These are phyloP conservation scores for Felis chaus DNA, from an alignment of 2,113 vertebrate species.

Conservation along the genomic window DNA sequence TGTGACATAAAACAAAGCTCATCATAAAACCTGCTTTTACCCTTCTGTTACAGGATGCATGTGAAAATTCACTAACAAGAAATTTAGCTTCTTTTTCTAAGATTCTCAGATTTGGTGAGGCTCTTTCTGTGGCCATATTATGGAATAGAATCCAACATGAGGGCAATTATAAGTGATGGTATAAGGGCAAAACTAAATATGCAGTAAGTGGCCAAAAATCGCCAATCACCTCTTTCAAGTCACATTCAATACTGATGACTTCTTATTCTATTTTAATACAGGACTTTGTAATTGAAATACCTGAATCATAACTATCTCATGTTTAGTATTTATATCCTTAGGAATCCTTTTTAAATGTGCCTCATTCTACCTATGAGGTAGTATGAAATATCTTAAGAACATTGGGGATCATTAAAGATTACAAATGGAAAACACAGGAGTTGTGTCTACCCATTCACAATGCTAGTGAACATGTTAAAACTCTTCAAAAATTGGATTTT, in stretches of 20 bases:
- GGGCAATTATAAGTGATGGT: slow-evolving; percentile 40
- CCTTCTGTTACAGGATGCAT: neutral
- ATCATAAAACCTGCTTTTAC: neutral
- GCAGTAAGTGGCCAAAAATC: slow-evolving; percentile 48
- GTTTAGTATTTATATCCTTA: slow-evolving; percentile 82
- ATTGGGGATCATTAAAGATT: slow-evolving; percentile 82
- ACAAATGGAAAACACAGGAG: slow-evolving; percentile 75
- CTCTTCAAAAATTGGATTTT: slow-evolving; percentile 67
- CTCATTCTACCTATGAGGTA: slow-evolving; percentile 79
- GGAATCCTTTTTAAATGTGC: slow-evolving; percentile 83
- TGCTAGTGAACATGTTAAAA: slow-evolving; percentile 73
- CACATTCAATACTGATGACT: slow-evolving; percentile 75
- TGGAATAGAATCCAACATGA: neutral
- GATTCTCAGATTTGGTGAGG: slow-evolving; percentile 10
- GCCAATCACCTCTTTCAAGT: slow-evolving; percentile 74
- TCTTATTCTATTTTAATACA: slow-evolving; percentile 85
- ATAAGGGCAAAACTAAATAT: slow-evolving; percentile 62
- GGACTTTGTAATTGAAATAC: slow-evolving; percentile 82
- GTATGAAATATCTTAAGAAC: slow-evolving; percentile 82
- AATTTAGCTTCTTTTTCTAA: slow-evolving; percentile 7
- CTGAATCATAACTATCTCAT: slow-evolving; percentile 79
- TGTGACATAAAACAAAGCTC: slow-evolving; percentile 11
- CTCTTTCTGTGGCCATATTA: neutral
- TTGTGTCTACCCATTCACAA: slow-evolving; percentile 75
- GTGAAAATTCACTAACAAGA: neutral